Evolutionary conservation across 2,797 vertebrate genomes (phyloP).

Genomic region (Tauraco hartlaubi): DNA sequence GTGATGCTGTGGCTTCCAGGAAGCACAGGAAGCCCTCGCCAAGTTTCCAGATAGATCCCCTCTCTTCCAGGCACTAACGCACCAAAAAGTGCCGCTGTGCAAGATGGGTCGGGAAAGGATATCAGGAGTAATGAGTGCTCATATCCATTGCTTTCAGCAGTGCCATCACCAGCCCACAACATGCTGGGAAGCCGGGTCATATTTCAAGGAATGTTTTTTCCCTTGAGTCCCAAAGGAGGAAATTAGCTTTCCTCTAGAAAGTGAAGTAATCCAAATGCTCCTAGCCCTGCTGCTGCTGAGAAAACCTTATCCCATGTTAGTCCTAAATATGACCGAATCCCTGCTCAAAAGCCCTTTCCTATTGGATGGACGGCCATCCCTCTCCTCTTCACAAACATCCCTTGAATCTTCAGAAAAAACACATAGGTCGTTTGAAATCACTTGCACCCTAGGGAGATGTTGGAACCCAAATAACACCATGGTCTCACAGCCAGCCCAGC

Average conservation of each 20-base stretch:
- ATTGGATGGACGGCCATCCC: background rate
- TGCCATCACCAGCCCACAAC: background rate
- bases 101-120: background rate
- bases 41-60: fast-evolving
- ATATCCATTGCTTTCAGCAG: background rate
- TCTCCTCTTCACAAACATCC: background rate
- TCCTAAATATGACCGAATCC: background rate
- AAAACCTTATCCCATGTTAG: background rate
- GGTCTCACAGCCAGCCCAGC: background rate
- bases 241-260: background rate
- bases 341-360: background rate
- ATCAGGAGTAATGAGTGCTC: background rate
- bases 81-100: fast-evolving
- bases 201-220: background rate
- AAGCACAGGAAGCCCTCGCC: background rate
- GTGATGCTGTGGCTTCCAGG: background rate
- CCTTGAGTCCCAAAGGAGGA: background rate
- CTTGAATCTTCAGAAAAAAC: background rate
- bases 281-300: background rate
- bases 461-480: background rate
- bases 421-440: background rate
- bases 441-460: fast-evolving
- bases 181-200: background rate
- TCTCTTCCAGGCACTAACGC: background rate
- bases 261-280: background rate